Percentiles rank a stretch among this genome's conserved stretches.
phyloP scores from a whole-genome alignment of 2,888 invertebrate genomes.

The Marasmarcha lunaedactyla region DNA sequence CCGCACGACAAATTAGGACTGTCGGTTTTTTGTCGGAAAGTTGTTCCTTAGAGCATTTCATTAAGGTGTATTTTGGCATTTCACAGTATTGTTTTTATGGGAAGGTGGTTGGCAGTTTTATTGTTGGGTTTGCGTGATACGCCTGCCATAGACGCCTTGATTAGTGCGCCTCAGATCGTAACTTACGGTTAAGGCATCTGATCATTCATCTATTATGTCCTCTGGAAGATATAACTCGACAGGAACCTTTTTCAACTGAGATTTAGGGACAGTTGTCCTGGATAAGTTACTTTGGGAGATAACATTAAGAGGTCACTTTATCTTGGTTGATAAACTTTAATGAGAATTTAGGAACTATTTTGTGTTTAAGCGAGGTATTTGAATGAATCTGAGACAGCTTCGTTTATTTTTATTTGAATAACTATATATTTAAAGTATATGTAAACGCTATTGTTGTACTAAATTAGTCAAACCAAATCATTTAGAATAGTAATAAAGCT shows the following conservation, averaged over 20 bases:
- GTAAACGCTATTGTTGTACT: too few species aligned
- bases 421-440: too few species aligned
- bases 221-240: not conserved
- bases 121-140: conserved; percentile 10
- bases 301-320: too few species aligned
- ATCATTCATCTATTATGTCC: conserved; percentile 1
- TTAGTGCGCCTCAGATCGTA: not conserved
- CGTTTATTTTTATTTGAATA: not conserved
- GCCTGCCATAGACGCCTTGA: conserved; percentile 2
- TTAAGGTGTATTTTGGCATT: not conserved
- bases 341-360: too few species aligned
- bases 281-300: too few species aligned
- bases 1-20: not conserved
- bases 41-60: not conserved
- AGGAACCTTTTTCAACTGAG: not conserved
- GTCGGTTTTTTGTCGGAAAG: not conserved
- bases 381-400: too few species aligned
- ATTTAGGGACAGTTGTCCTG: too few species aligned
- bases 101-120: not conserved
- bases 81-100: not conserved
- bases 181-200: not conserved
- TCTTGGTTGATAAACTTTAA: too few species aligned
- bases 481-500: too few species aligned
- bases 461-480: too few species aligned
- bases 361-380: too few species aligned